Evolutionary conservation across 2,113 vertebrate genomes (phyloP).

Genomic region (Antennarius striatus): DNA sequence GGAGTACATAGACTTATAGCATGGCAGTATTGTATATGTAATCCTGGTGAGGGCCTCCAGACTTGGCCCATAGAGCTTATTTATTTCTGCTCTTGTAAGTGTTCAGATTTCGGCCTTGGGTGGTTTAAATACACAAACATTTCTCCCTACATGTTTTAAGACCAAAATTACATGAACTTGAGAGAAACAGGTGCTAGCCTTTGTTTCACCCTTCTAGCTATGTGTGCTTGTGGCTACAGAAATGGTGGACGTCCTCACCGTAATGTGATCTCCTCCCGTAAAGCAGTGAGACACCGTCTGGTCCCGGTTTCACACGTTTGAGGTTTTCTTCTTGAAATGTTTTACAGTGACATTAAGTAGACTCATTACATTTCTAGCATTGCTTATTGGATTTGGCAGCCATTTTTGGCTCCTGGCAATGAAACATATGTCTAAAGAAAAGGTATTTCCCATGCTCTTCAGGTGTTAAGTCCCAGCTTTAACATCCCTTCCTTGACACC

Average conservation of each 20-base stretch:
- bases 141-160: constrained; percentile 22
- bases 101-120: too few species aligned
- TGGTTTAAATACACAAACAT: too few species aligned
- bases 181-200: constrained; percentile 52
- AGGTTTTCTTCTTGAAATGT: constrained; percentile 69
- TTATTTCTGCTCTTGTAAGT: too few species aligned
- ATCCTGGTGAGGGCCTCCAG: too few species aligned
- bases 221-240: constrained; percentile 35
- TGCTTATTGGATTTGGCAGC: constrained; percentile 52
- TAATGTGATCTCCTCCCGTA: constrained; percentile 60
- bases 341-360: constrained; percentile 63
- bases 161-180: constrained; percentile 40
- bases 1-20: too few species aligned
- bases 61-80: too few species aligned
- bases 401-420: constrained; percentile 26
- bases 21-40: too few species aligned
- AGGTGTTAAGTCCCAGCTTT: not conserved
- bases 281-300: constrained; percentile 65
- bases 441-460: constrained; percentile 4
- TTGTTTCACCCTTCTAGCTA: constrained; percentile 50
- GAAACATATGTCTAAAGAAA: constrained; percentile 36
- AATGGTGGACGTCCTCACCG: constrained; percentile 34
- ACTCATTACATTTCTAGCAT: constrained; percentile 61
- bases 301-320: constrained; percentile 55
- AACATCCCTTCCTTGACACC: not conserved